Percentiles rank a stretch among this genome's conserved stretches.
These are phyloP conservation scores for Rhinolophus ferrumequinum DNA, from an alignment of 2,113 vertebrate species.

Conservation along the genomic window DNA sequence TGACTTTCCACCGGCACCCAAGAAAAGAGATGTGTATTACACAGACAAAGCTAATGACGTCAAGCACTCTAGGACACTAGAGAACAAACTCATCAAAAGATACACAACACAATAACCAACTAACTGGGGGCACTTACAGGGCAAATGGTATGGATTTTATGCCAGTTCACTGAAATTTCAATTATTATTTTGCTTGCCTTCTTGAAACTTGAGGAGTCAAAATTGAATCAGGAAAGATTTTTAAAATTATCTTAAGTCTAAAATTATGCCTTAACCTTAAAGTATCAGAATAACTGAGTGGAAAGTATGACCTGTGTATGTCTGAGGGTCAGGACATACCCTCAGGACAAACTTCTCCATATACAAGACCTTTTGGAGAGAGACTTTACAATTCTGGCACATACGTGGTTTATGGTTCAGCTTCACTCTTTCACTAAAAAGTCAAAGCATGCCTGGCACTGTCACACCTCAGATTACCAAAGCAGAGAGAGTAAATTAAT, in stretches of 20 bases:
- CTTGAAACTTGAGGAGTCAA: not conserved
- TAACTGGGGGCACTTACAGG: not conserved
- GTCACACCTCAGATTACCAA: not conserved
- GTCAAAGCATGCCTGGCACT: not conserved
- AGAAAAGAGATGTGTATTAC: conserved; percentile 46
- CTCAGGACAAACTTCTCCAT: not conserved
- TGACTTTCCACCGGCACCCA: conserved; percentile 10
- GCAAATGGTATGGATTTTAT: conserved; percentile 37
- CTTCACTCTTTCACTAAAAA: not conserved
- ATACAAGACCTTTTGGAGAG: not conserved
- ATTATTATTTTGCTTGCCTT: conserved; percentile 51
- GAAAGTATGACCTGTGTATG: not conserved
- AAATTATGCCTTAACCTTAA: conserved; percentile 45
- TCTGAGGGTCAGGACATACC: not conserved
- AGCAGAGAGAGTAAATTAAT: not conserved
- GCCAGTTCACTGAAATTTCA: conserved; percentile 1
- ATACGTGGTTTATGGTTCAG: not conserved
- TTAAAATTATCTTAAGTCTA: conserved; percentile 24
- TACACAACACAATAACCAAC: conserved; percentile 5
- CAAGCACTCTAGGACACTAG: not conserved
- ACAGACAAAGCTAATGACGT: conserved; percentile 61
- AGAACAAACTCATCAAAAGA: conserved; percentile 40
- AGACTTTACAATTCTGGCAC: not conserved
- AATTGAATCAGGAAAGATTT: conserved; percentile 40
- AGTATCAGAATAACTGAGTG: not conserved